Conservation (phyloP, 2,888 invertebrate genomes). For the Andrena hattorfiana region DNA sequence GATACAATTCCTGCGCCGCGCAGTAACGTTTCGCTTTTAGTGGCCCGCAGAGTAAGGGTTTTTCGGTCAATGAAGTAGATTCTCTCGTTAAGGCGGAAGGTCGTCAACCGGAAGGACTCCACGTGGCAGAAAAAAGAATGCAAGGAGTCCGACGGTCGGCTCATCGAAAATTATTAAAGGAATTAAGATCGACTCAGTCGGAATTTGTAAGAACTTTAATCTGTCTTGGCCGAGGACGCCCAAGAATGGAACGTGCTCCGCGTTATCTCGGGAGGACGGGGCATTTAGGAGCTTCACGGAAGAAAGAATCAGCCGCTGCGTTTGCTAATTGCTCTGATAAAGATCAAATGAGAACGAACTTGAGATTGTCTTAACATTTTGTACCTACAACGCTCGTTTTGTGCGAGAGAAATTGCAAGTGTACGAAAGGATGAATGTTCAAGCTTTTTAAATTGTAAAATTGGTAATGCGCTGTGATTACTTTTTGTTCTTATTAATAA, state of each 20-base stretch:
- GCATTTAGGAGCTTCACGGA: background rate
- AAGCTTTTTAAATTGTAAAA: background rate
- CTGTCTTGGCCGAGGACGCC: background rate
- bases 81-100: background rate
- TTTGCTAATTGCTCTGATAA: constrained; percentile 11
- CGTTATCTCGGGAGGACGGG: background rate
- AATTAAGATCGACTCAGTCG: constrained; percentile 24
- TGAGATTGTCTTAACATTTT: background rate
- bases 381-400: background rate
- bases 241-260: constrained; percentile 6
- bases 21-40: constrained; percentile 14
- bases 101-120: constrained; percentile 1
- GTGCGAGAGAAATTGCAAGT: background rate
- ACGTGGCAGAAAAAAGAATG: background rate
- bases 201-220: constrained; percentile 25
- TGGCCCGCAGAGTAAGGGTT: constrained; percentile 2
- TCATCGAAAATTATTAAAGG: constrained; percentile 31
- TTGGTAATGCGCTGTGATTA: background rate
- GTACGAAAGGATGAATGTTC: background rate
- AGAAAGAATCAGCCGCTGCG: background rate
- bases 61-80: constrained; percentile 27
- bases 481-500: background rate
- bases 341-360: background rate
- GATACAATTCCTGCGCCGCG: constrained; percentile 6
- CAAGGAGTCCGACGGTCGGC: background rate